Evolutionary conservation across 2,113 vertebrate genomes (phyloP).

Genomic region (Benitochromis conjunctus): DNA sequence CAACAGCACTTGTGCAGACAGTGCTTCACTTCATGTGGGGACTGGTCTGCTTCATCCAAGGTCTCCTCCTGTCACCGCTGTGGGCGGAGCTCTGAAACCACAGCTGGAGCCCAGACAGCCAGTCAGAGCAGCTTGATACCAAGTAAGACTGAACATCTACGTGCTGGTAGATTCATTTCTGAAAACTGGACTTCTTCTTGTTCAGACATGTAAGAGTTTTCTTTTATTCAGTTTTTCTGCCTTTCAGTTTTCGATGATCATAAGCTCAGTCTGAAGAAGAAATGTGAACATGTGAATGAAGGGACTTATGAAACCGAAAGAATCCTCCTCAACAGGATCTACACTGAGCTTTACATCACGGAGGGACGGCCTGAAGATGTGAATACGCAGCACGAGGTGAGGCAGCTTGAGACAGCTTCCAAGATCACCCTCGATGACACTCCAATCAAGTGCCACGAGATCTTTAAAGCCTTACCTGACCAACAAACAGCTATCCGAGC

Average conservation of each 20-base stretch:
- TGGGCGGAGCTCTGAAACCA: background rate
- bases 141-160: background rate
- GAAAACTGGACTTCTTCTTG: background rate
- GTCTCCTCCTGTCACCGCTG: background rate
- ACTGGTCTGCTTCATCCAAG: background rate
- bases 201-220: background rate
- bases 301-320: background rate
- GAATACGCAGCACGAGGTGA: constrained; percentile 23
- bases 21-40: background rate
- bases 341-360: constrained; percentile 6
- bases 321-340: background rate
- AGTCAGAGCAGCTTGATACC: background rate
- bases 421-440: background rate
- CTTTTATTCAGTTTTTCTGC: background rate
- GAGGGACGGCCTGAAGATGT: background rate
- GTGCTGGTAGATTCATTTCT: background rate
- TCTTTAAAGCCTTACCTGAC: background rate
- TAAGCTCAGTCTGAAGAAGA: fast-evolving
- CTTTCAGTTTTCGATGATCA: background rate
- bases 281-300: background rate
- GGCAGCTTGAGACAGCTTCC: background rate
- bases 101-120: background rate
- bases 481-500: background rate
- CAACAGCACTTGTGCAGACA: background rate
- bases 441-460: background rate